A percentile compares a stretch with the other conserved stretches of the same genome.
Evolutionary conservation across 2,797 vertebrate species (phyloP).

Genomic region (Sebastes minor): DNA sequence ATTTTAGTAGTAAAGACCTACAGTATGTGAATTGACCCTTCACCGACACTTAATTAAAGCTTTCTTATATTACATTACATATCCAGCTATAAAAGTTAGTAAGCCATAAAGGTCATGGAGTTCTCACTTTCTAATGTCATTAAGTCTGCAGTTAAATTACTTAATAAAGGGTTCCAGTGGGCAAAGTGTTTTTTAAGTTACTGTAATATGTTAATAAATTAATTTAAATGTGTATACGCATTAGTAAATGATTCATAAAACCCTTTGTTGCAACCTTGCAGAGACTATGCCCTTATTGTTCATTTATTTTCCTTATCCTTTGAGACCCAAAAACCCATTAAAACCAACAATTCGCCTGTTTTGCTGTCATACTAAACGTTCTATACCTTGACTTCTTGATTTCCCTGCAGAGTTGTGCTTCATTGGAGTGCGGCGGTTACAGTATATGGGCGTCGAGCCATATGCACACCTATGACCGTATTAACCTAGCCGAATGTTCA

Average conservation of each 20-base stretch:
- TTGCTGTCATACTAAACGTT: constrained; percentile 47
- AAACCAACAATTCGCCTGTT: constrained; percentile 51
- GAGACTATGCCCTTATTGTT: background rate
- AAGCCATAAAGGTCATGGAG: background rate
- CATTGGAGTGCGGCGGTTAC: constrained; percentile 27
- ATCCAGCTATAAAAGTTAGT: background rate
- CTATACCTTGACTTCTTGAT: constrained; percentile 47
- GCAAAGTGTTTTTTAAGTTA: background rate
- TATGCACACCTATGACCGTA: constrained; percentile 61
- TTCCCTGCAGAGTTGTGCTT: constrained; percentile 60
- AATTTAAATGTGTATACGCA: background rate
- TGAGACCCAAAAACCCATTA: constrained; percentile 48
- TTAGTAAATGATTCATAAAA: background rate
- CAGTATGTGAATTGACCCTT: background rate
- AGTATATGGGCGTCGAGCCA: constrained; percentile 19
- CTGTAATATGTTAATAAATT: background rate
- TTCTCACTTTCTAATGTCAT: background rate
- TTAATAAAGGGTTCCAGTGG: background rate
- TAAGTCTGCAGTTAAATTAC: background rate
- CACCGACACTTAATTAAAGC: background rate
- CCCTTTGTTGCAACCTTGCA: background rate
- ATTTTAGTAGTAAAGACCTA: background rate
- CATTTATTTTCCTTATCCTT: constrained; percentile 14
- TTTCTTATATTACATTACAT: background rate
- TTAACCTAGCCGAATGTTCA: constrained; percentile 64